Base-by-base conservation (phyloP, 2,797 vertebrate species). In the Smutsia temminckii region DNA sequence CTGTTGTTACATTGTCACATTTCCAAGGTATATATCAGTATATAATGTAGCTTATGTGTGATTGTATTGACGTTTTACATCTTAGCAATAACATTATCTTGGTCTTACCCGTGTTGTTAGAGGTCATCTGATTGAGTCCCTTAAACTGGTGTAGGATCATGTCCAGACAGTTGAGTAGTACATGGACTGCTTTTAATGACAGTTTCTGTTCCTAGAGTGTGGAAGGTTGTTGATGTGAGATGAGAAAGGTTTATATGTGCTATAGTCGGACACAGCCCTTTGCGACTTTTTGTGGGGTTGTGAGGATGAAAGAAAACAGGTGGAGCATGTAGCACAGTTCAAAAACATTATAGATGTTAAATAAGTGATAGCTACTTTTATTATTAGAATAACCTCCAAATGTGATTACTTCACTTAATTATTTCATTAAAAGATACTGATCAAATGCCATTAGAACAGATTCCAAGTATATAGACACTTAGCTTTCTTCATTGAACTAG, bases 401-500 rank as follows among this genome's bases (percentile, higher is more conserved):
- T 79, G 64, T 81, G 37, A n/a, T 86, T 66, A 23, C 21, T 84
- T 55, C 17, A 27, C 23, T 61, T 69, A 69, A 34, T 64, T 78
- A 53, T 69, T 94, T 95, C 49, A 84, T 69, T 84, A 75, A 94
- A 87, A 94, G 81, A 57, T 68, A 64, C 27, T 53, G 14, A 91
- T 71, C 55, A 95, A 25, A 71, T 93, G 57, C n/a, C 34, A 74
- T 88, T 80, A 74, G 27, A 81, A 93, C 55, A 86, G 55, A 81
- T 63, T 66, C 57, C 20, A 75, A 95, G 25, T 34, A 66, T 71
- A 92, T 23, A 42, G 9, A 71, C 49, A 46, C 46, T 46, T 11
- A 86, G 13, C 87, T 95, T 91, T 7, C 13, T 95, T 95, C 71
- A 2, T 69, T 85, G 9, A 95, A 72, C 49, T 75, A 80, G 40